These are phyloP conservation scores for Calosoma granatense DNA, from an alignment of 1,140 invertebrate species.

Conservation along the genomic window DNA sequence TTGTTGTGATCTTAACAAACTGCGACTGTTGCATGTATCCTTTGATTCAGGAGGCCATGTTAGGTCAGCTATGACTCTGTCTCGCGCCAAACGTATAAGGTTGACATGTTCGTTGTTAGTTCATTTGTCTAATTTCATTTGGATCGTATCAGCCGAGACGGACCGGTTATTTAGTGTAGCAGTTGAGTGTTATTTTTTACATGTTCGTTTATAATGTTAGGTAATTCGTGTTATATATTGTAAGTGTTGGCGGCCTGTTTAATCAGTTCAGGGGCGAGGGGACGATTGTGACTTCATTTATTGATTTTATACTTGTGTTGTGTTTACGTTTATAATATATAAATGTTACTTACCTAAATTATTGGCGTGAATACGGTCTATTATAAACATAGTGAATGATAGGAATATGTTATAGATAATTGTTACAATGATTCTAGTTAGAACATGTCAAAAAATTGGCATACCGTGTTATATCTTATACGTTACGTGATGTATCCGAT, in stretches of 20 bases:
- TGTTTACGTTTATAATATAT: neutral
- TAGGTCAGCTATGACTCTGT: slow-evolving; percentile 7
- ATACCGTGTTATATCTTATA: no score
- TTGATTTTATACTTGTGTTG: slow-evolving; percentile 25
- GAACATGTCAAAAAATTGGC: no score
- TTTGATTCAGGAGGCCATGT: slow-evolving; percentile 10
- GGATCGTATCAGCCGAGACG: no score
- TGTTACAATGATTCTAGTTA: no score
- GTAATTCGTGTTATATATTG: neutral
- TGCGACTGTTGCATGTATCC: neutral
- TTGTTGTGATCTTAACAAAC: neutral
- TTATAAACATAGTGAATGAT: no score
- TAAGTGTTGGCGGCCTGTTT: neutral
- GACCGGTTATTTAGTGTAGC: no score
- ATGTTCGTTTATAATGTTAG: neutral
- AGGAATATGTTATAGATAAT: no score
- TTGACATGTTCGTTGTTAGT: neutral
- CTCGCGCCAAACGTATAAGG: neutral
- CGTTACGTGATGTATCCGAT: no score
- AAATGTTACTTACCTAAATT: neutral
- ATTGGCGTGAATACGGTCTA: no score
- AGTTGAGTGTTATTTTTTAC: no score
- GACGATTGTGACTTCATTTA: slow-evolving; percentile 26
- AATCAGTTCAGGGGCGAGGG: slow-evolving; percentile 22
- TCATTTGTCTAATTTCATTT: no score